Evolutionary conservation across 92 coral and sea anemone species (phyloP), one percentile per base, ranked within the genome.

Genomic region (Phymanthus crucifer): DNA sequence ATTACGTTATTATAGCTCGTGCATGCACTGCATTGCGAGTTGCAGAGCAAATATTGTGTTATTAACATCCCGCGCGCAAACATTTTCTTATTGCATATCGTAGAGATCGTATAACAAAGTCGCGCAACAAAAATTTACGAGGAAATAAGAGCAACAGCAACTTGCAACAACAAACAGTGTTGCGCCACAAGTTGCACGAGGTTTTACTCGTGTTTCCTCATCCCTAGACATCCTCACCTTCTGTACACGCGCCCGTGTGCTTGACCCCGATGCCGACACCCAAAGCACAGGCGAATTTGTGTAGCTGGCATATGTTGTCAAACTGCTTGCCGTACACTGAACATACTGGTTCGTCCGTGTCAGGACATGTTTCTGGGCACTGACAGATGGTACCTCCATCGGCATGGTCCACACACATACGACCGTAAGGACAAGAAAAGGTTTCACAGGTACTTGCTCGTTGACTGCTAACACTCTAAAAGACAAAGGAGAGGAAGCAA

Each of bases 361-460:
- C 32, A 14, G 83, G 75, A 43, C 91, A 87, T 26, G 23, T 3
- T 2, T 34, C 21, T n/a, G 91, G 91, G 65, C 91, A 87, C 19
- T 74, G 70, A 36, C 91, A 87, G 40, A 48, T 75, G 29, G 91
- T 83, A 34, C 82, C 73, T 36, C 82, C 85, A 11, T 43, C 82
- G 1, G 24, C 23, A 14, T 36, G 68, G 4, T 64, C 32, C 14
- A 72, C 74, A 35, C 91, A 87, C 74, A 73, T 78, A 34, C 84
- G 80, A 50, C 91, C 91, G 35, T 87, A 72, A 24, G 91, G 84
- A 47, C 91, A 87, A 17, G 54, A 68, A 69, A 80, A 78, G 81
- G 47, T 77, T 38, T 57, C 21, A 37, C 81, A 77, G 23, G 81
- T 77, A 40, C 81, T 64, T 36, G 11, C 72, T 64, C 7, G 29